A percentile compares a stretch with the other conserved stretches of the same genome.
Conservation (phyloP, 2,113 vertebrate genomes). For the Sula dactylatra region DNA sequence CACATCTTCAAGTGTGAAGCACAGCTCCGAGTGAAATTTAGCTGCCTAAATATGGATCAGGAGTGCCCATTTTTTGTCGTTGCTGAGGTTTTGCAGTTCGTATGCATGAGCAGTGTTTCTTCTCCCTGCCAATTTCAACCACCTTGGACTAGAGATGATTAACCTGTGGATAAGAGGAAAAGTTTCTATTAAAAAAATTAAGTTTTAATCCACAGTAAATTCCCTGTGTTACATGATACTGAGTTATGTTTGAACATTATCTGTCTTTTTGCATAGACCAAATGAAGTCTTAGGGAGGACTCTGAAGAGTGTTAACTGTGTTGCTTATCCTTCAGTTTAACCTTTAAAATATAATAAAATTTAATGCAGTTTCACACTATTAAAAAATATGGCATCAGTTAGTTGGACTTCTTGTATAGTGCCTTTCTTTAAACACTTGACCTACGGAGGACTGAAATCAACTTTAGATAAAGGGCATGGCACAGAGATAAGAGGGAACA, state of each 20-base stretch:
- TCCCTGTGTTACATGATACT: background rate
- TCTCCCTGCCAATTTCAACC: background rate
- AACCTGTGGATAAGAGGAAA: background rate
- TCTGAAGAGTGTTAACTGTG: background rate
- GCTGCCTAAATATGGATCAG: background rate
- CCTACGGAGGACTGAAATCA: background rate
- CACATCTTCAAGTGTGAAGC: conserved; percentile 27
- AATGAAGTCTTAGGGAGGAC: background rate
- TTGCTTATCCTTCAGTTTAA: background rate
- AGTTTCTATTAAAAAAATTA: background rate
- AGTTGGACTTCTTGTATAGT: background rate
- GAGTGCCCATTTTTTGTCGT: background rate
- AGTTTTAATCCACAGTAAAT: background rate
- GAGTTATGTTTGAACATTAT: background rate
- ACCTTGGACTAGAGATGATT: background rate
- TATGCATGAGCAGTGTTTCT: background rate
- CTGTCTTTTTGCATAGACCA: background rate
- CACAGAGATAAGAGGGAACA: background rate
- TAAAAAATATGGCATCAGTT: background rate
- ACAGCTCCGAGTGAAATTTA: background rate
- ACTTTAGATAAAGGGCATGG: background rate
- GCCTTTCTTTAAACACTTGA: background rate
- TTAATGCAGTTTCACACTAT: background rate
- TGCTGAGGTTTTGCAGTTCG: background rate
- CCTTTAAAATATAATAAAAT: background rate